phyloP scores from a whole-genome alignment of 2,797 vertebrate species.

The Nyctibius grandis region DNA sequence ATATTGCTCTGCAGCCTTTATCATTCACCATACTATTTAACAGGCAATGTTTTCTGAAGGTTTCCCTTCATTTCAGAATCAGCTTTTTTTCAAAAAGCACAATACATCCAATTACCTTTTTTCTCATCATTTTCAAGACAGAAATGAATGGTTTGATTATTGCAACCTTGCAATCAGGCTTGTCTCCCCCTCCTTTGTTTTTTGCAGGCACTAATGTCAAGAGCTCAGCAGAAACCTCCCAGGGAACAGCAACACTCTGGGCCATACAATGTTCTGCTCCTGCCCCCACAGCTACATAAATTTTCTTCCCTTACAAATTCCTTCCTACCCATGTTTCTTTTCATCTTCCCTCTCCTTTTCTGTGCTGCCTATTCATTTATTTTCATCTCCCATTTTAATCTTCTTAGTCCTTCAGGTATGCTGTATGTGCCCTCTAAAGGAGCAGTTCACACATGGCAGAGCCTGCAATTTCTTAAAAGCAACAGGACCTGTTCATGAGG shows the following conservation, averaged over 20 bases:
- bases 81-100: neutral
- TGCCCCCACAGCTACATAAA: neutral
- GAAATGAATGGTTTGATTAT: constrained; percentile 22
- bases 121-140: constrained; percentile 25
- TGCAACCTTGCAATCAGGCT: constrained; percentile 3
- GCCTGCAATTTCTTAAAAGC: neutral
- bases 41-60: constrained; percentile 31
- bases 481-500: neutral
- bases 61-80: constrained; percentile 31
- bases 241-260: neutral
- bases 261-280: neutral
- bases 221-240: neutral
- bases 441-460: neutral
- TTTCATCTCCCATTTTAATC: constrained; percentile 13
- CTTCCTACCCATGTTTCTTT: neutral
- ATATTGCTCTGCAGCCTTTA: constrained; percentile 54
- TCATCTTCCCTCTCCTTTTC: neutral
- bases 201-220: neutral
- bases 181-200: neutral
- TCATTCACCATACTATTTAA: constrained; percentile 59
- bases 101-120: constrained; percentile 29
- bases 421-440: neutral
- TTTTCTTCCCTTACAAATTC: neutral
- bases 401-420: constrained; percentile 19
- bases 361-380: constrained; percentile 36